A percentile compares a stretch with the other conserved stretches of the same genome.
Conservation (phyloP, 2,888 invertebrate genomes). For the Melipona bicolor region DNA sequence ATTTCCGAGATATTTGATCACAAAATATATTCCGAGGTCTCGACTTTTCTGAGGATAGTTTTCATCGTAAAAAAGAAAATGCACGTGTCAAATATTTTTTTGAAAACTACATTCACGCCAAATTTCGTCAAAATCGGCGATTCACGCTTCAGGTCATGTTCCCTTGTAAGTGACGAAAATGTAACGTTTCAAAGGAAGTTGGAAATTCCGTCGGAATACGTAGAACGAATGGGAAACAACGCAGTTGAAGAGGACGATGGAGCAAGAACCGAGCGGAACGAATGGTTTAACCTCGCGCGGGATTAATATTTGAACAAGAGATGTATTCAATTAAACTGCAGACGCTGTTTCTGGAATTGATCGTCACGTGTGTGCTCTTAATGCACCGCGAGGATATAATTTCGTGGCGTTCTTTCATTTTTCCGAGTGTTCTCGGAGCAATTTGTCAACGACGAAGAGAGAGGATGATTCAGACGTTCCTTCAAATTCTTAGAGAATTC, state of each 20-base stretch:
- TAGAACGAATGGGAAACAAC: background rate
- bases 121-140: no score
- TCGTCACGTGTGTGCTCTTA: background rate
- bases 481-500: background rate
- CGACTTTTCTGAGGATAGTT: no score
- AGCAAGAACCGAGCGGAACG: background rate
- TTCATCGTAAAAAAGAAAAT: background rate
- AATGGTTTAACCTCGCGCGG: background rate
- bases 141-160: no score
- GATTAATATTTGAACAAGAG: constrained; percentile 4
- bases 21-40: no score
- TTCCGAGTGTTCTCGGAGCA: background rate
- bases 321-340: background rate
- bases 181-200: background rate
- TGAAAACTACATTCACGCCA: no score
- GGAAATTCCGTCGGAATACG: background rate
- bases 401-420: background rate
- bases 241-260: background rate
- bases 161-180: no score
- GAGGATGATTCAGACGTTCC: background rate
- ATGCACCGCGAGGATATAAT: background rate
- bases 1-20: no score
- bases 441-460: background rate
- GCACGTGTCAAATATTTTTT: no score
- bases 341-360: background rate